Conservation (phyloP, 1,140 invertebrate species). For the Anagrus nilaparvatae region DNA sequence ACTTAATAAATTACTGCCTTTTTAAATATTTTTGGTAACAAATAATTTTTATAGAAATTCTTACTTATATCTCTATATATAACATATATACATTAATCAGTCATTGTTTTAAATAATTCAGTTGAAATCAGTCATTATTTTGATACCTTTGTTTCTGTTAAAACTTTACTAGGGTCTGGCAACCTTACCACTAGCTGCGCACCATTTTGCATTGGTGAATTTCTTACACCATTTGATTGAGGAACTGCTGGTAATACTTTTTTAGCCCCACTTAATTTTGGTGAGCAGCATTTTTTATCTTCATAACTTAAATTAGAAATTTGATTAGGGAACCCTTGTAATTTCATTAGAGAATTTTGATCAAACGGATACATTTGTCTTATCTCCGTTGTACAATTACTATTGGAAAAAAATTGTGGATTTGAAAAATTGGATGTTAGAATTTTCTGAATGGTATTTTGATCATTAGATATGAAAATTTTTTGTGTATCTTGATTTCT, state of each 20-base stretch:
- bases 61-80: too few species aligned
- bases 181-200: slow-evolving; percentile 34
- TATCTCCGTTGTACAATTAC: slow-evolving; percentile 16
- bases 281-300: slow-evolving; percentile 33
- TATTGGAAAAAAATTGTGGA: slow-evolving; percentile 19
- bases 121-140: slow-evolving; percentile 21
- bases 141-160: slow-evolving; percentile 31
- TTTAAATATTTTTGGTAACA: too few species aligned
- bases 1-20: too few species aligned
- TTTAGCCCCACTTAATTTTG: slow-evolving; percentile 32
- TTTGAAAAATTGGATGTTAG: slow-evolving; percentile 19
- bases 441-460: slow-evolving; percentile 22
- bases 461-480: slow-evolving; percentile 24
- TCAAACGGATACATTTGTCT: slow-evolving; percentile 14
- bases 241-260: slow-evolving; percentile 27
- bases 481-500: slow-evolving; percentile 11
- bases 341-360: slow-evolving; percentile 19
- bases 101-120: neutral
- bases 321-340: slow-evolving; percentile 9
- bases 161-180: slow-evolving; percentile 33
- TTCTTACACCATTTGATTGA: slow-evolving; percentile 20
- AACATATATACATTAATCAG: neutral
- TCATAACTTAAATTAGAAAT: slow-evolving; percentile 25
- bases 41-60: too few species aligned
- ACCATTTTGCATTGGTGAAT: slow-evolving; percentile 31